A percentile compares a stretch with the other conserved stretches of the same genome.
phyloP scores from a whole-genome alignment of 2,113 vertebrate species.

The Phalacrocorax aristotelis region DNA sequence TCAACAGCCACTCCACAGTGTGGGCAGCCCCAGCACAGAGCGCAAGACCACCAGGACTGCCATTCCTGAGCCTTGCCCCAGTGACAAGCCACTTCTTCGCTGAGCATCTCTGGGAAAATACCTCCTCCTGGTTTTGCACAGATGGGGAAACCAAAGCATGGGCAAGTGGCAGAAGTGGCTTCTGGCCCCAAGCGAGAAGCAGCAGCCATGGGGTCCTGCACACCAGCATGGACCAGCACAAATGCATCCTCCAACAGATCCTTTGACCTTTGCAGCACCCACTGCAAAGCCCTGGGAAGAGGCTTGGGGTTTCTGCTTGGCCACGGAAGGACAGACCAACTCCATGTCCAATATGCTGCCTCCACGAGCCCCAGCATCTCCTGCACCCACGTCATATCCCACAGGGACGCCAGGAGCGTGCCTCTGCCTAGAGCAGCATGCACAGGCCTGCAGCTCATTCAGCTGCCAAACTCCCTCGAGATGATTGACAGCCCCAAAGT shows the following conservation, averaged over 20 bases:
- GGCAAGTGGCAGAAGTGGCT: not conserved
- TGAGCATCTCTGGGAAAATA: not conserved
- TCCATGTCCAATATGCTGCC: fast-evolving
- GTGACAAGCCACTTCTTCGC: no score
- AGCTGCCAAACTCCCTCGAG: not conserved
- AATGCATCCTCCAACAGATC: not conserved
- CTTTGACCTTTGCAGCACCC: not conserved
- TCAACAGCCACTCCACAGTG: fast-evolving
- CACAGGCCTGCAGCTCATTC: not conserved
- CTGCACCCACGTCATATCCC: fast-evolving
- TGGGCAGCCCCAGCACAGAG: not conserved
- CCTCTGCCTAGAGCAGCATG: not conserved
- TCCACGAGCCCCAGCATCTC: not conserved
- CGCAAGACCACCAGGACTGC: not conserved
- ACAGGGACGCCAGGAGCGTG: fast-evolving
- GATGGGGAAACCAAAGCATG: not conserved
- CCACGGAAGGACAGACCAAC: not conserved
- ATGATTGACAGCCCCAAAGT: not conserved
- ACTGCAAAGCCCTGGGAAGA: not conserved
- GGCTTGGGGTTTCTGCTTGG: not conserved
- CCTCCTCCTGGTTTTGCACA: not conserved
- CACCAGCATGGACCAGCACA: no score
- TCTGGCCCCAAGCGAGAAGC: not conserved
- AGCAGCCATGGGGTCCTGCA: not conserved
- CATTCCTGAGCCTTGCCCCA: not conserved